Evolutionary conservation across 2,113 vertebrate genomes (phyloP), one percentile per base, ranked within the genome.

Genomic region (Esox niger): DNA sequence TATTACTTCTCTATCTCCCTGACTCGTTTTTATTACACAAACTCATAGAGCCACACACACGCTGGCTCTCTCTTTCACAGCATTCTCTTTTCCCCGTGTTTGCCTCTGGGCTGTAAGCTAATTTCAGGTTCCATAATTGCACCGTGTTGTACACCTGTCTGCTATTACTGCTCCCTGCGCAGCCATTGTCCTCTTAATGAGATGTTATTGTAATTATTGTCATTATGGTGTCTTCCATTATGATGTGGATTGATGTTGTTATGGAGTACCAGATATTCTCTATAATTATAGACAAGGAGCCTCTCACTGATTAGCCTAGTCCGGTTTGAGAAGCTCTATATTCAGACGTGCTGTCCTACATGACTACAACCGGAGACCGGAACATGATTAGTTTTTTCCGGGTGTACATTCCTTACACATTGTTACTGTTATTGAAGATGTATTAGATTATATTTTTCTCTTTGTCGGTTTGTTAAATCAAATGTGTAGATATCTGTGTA

Each of bases 91-190:
- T 73, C 76, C 75, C 76, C 70, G 71, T 89, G 71, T 93, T 92
- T 91, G 95, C 95, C 96, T 94, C 74, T 47, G 94, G 95, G 95
- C 92, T 81, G 90, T 93, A 94, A 96, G 92, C 95, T 98, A 95
- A 98, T 98, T 98, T 95, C 93, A 92, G 93, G 93, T 95, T 94
- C 93, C 92, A 88, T 98, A 96, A 98, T 98, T 97, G 95, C 91
- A 76, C 91, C 91, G 88, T 98, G 95, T 96, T 94, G 93, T 97
- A 97, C 96, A 98, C 95, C 95, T 98, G 95, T 98, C 95, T 97
- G 94, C 95, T 95, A 94, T 95, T 92, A 90, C 91, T 91, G 81
- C 86, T 89, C 87, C 87, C 92, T 89, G 86, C 90, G 92, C 93
- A 90, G 92, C 88, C 76, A 76, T 91, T 90, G 89, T 89, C 87